Percentiles rank a stretch among this genome's conserved stretches.
phyloP scores from a whole-genome alignment of 2,797 vertebrate genomes.

The Peromyscus melanophrys region DNA sequence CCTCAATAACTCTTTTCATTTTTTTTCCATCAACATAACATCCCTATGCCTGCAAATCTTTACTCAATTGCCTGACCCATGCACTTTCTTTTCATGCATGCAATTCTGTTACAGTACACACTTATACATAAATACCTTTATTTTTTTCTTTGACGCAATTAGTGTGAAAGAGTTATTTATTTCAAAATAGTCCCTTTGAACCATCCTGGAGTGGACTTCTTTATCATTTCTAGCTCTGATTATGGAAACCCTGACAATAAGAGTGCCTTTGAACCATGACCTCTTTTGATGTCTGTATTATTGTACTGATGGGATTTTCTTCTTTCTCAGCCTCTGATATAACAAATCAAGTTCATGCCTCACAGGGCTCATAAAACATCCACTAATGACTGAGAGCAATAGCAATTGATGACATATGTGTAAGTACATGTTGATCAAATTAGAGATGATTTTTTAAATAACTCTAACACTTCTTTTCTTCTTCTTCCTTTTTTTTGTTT shows the following conservation, averaged over 20 bases:
- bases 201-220: constrained; percentile 13
- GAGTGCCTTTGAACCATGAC: constrained; percentile 42
- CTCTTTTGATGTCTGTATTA: constrained; percentile 55
- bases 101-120: background rate
- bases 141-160: constrained; percentile 39
- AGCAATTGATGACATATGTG: constrained; percentile 33
- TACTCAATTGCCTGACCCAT: background rate
- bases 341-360: constrained; percentile 52
- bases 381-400: constrained; percentile 31
- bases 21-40: background rate
- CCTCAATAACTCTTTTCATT: background rate
- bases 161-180: constrained; percentile 34
- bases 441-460: constrained; percentile 36
- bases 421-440: constrained; percentile 73
- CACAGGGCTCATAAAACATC: constrained; percentile 36
- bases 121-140: background rate
- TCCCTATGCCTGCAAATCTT: background rate
- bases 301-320: constrained; percentile 42
- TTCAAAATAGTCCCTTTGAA: constrained; percentile 6
- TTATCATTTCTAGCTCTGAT: constrained; percentile 49
- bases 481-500: too few species aligned
- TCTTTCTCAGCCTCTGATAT: constrained; percentile 39
- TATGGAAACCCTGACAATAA: constrained; percentile 44
- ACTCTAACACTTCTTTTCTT: constrained; percentile 7
- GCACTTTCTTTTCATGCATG: background rate